These are phyloP conservation scores for Clunio marinus DNA, from an alignment of 2,888 invertebrate genomes.

Conservation along the genomic window DNA sequence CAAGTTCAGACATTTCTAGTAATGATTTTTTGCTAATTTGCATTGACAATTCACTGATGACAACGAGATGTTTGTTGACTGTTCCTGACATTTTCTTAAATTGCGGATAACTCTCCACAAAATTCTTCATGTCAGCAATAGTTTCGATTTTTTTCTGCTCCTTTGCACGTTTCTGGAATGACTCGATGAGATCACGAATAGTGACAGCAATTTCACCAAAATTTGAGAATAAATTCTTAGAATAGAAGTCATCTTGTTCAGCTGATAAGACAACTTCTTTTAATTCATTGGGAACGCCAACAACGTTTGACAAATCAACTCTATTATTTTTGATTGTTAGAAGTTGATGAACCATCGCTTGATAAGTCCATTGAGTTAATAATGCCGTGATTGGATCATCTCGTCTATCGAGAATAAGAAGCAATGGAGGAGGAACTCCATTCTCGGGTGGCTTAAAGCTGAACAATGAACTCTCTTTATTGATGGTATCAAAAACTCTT, in stretches of 20 bases:
- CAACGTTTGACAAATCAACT: slow-evolving; percentile 79
- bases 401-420: slow-evolving; percentile 86
- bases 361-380: slow-evolving; percentile 98
- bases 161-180: slow-evolving; percentile 93
- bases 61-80: slow-evolving; percentile 94
- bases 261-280: slow-evolving; percentile 90
- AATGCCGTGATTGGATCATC: slow-evolving; percentile 96
- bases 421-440: slow-evolving; percentile 67
- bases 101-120: slow-evolving; percentile 96
- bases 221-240: slow-evolving; percentile 90
- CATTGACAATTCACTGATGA: slow-evolving; percentile 91
- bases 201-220: slow-evolving; percentile 98
- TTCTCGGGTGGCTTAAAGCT: slow-evolving; percentile 67
- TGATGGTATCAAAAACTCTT: slow-evolving; percentile 75
- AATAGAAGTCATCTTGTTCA: slow-evolving; percentile 96
- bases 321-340: slow-evolving; percentile 89
- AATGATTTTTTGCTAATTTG: slow-evolving; percentile 72
- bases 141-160: slow-evolving; percentile 96
- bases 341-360: slow-evolving; percentile 99
- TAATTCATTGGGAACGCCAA: slow-evolving; percentile 82
- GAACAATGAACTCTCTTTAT: slow-evolving; percentile 82
- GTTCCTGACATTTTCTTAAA: slow-evolving; percentile 96
- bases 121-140: slow-evolving; percentile 97
- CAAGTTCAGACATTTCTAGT: slow-evolving; percentile 86
- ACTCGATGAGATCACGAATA: slow-evolving; percentile 95